Base-by-base conservation (phyloP, 2,797 vertebrate genomes). In the Dromococcyx pavoninus region DNA sequence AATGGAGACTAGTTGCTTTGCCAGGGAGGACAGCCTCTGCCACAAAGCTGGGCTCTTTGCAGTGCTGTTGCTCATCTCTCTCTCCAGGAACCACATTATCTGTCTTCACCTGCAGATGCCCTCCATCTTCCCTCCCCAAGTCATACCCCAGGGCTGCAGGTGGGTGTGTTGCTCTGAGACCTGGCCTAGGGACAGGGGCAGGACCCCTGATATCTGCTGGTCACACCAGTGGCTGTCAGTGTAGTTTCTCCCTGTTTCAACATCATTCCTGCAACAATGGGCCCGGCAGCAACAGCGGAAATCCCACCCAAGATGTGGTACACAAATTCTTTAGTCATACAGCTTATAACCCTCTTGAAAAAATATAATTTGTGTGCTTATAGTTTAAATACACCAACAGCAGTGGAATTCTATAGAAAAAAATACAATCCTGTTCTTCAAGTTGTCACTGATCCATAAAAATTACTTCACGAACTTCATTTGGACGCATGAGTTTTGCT, bases 51-150 rank as follows among this genome's bases (percentile, higher is more conserved):
- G 21, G 56, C 22, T 87, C 46, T 57, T 84, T 48, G 32, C 11
- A 74, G 44, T 0, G 1, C 24, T 3, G 5, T 17, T 62, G 24
- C 11, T 53, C 43, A 70, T 17, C 24, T 9, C 6, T 24, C 15
- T 53, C 48, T 61, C 48, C 18, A n/a, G 33, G 88, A 84, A 85
- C 78, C 9, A 15, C n/a, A n/a, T n/a, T 35, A 22, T 84, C 79
- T 78, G n/a, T 44, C 35, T 75, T 30, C 48, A 74, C 7, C 51
- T 17, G 14, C 9, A 16, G 3, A 25, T 57, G 19, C 3, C 5
- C 8, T 21, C 1, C 37, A 30, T 32, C 10, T 37, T 5, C 32
- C 57, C 24, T 77, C 22, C 21, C 15, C 21, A 43, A 46, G 21
- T 18, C 43, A 60, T 5, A 9, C 74, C 17, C 46, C 48, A 3